Evolutionary conservation across 1,140 invertebrate species (phyloP), one percentile per base, ranked within the genome.

Genomic region (Andrena cerasifolii): DNA sequence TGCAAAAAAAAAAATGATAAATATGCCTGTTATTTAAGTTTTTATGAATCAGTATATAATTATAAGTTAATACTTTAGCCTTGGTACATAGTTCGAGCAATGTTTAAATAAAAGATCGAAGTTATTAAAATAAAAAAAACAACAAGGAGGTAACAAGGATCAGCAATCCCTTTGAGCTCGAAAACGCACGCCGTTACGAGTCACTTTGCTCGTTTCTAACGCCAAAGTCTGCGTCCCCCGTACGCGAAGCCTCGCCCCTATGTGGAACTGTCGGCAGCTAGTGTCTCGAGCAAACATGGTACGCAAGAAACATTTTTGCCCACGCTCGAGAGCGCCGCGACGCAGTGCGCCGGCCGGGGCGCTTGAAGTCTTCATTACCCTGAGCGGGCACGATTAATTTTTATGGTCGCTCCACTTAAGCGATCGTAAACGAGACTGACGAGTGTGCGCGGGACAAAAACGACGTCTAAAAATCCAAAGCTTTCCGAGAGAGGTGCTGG

Each of bases 401-500:
- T 79, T 53, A 79, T 61, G 21, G 72, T 40, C 63, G 62, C 31
- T 45, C 43, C 73, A 54, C 54, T 79, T 61, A 59, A 40, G 56
- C 72, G 70, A 76, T 80, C 73, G 61, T 66, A 84, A 74, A 56
- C 67, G 47, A 68, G 53, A 68, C 66, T 73, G 80, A 79, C 56
- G 80, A 66, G 49, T 68, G 49, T 18, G 31, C 43, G 16, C 28
- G 73, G 49, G 45, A 24, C 45, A 47, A 78, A 62, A 80, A 78
- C 49, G 24, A 62, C 61, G 26, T 26, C 31, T 67, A 45, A 51
- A 81, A 73, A 67, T 67, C 43, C 33, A 28, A 47, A 59, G 10
- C 53, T 43, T 24, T 40, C 63, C n/a, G 14, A 65, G 63, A 58
- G 40, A 71, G 53, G 47, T 49, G 43, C 33, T 21, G 61, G 71